These are phyloP conservation scores for Elymnias hypermnestra DNA, from an alignment of 1,140 invertebrate species.

Conservation along the genomic window DNA sequence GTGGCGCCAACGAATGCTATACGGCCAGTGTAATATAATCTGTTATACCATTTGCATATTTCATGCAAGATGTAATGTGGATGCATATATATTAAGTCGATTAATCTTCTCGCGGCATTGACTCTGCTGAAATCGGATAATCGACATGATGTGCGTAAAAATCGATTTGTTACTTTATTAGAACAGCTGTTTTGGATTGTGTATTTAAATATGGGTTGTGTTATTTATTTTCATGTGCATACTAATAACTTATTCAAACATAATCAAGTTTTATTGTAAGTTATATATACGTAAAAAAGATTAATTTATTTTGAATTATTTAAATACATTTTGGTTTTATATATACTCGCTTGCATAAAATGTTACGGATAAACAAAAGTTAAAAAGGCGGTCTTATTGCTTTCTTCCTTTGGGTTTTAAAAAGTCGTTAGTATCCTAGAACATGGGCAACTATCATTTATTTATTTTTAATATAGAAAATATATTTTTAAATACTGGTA, in stretches of 20 bases:
- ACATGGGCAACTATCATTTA: too few species aligned
- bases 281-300: neutral
- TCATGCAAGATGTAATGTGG: slow-evolving; percentile 21
- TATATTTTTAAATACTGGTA: too few species aligned
- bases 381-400: too few species aligned
- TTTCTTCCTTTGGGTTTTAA: too few species aligned
- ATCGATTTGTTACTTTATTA: slow-evolving; percentile 27
- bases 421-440: too few species aligned
- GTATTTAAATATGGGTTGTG: too few species aligned
- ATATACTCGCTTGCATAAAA: too few species aligned
- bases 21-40: slow-evolving; percentile 22
- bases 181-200: slow-evolving; percentile 15
- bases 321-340: too few species aligned
- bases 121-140: neutral
- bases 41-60: slow-evolving; percentile 34
- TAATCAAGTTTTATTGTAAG: neutral
- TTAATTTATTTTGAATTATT: too few species aligned
- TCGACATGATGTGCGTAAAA: slow-evolving; percentile 10
- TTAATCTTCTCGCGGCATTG: slow-evolving; percentile 8
- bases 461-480: too few species aligned
- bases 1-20: neutral
- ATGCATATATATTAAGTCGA: slow-evolving; percentile 23
- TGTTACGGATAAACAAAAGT: too few species aligned
- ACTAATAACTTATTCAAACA: slow-evolving; percentile 1
- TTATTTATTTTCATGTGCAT: too few species aligned